Evolutionary conservation across 1,140 invertebrate species (phyloP), one percentile per base, ranked within the genome.

Genomic region (Cecropterus lyciades): DNA sequence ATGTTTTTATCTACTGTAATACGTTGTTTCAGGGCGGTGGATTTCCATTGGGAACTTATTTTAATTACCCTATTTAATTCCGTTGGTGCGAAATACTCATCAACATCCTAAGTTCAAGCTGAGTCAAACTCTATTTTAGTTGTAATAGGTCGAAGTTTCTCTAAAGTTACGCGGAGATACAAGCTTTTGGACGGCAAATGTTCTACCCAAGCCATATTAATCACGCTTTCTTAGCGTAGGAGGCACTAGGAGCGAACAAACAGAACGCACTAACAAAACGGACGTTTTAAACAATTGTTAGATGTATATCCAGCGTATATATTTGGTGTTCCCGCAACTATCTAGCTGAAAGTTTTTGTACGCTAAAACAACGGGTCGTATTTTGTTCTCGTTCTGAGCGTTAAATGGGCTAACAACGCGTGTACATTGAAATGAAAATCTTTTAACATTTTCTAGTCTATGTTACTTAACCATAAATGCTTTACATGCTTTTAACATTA

Each of bases 21-120:
- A 60, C 43, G 56, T 60, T 60, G 56, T 37, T 60, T 33, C 43
- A 33, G 56, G 43, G 24, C 43, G 48, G 56, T 60, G 15, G 48
- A 48, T 60, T 60, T 60, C 27, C 43, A 48, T 60, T 60, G 43
- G 56, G 56, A 59, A 60, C 56, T 60, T 60, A 60, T 60, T 60
- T 60, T 60, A 60, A 60, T 60, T 60, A 60, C 24, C 37, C 56
- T 43, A 60, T 60, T 60, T 60, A 60, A 60, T 46, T 16, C 56
- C 27, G 43, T 60, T 48, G 43, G 20, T 10, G 10, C 10, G 43
- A 33, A 48, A 60, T 60, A 17, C 15, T 33, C 43, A 60, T 48
- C 27, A 37, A 33, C 27, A 20, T 16, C 14, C 6, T 10, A 10
- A 6, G 13, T 1, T 45, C 15, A 45, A 45, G 17, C 13, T 10